Evolutionary conservation across 2,113 vertebrate species (phyloP), one percentile per base, ranked within the genome.

Genomic region (Solenodon paradoxus): DNA sequence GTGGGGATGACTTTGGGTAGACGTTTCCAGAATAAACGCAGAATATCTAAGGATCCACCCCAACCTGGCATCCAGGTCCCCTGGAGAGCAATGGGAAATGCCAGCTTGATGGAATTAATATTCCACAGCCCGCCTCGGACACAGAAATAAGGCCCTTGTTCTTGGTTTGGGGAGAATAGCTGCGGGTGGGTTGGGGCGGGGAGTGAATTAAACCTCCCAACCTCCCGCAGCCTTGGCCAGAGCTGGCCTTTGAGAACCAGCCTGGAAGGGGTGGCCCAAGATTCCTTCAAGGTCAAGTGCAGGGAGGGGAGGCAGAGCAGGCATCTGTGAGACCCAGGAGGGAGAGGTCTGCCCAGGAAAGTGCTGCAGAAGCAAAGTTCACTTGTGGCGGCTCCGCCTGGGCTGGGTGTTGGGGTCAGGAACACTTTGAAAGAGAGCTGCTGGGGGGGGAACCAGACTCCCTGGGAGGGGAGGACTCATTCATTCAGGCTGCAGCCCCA

Each of bases 361-460:
- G 19, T 51, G 89, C 93, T 87, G 47, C 19, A 3, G 74, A 87
- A 79, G 97, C 92, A 84, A 42, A 95, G 92, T 71, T 57, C 83
- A 49, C n/a, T 20, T 7, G 45, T 42, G 83, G 69, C 9, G 17
- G 63, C 63, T 64, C 66, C 1, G 63, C 94, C 94, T 95, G 94
- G 95, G 81, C 78, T 51, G 47, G 92, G 63, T 22, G 63, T 91
- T 94, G 0, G 84, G 90, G 90, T 92, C 96, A 94, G 55, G 85
- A 95, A 91, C 75, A 83, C 95, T 94, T 94, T 97, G 88, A 96
- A 47, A 57, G 45, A 85, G 85, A 94, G 88, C 82, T 32, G 0
- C 61, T 61, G 74, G 74, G 90, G 90, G 80, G 38, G 30, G 92
- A n/a, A 47, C 68, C 22, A 5, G 92, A 75, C 45, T 72, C 64